Percentiles rank a stretch among this genome's conserved stretches.
These are phyloP conservation scores for Chaenogobius annularis DNA, from an alignment of 2,113 vertebrate genomes.

Conservation along the genomic window DNA sequence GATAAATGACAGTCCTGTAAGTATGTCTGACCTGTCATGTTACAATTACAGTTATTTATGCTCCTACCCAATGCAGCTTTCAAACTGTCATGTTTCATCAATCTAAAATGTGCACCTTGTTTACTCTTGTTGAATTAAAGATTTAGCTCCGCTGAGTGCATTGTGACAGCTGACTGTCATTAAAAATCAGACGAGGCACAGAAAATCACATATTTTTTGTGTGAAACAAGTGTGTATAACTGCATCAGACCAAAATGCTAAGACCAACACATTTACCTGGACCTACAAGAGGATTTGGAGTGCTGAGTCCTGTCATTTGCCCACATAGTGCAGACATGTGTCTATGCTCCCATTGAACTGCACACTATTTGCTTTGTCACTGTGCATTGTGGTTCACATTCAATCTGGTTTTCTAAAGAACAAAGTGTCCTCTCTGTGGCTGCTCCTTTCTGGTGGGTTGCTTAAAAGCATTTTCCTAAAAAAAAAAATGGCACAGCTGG, in stretches of 20 bases:
- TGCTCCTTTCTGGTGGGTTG: constrained; percentile 19
- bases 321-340: constrained; percentile 40
- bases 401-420: constrained; percentile 46
- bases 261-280: constrained; percentile 39
- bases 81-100: constrained; percentile 25
- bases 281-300: constrained; percentile 36
- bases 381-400: constrained; percentile 40
- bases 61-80: constrained; percentile 15
- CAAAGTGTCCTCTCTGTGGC: constrained; percentile 38
- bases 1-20: constrained; percentile 32
- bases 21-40: constrained; percentile 9
- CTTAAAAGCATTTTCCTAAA: constrained; percentile 25
- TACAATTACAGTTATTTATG: constrained; percentile 38
- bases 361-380: constrained; percentile 37
- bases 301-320: constrained; percentile 45
- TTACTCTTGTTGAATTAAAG: constrained; percentile 24
- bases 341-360: constrained; percentile 37
- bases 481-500: neutral
- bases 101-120: constrained; percentile 33
- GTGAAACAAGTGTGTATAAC: constrained; percentile 48
- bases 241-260: constrained; percentile 26
- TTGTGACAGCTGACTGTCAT: constrained; percentile 28
- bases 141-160: constrained; percentile 22
- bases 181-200: constrained; percentile 46
- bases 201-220: constrained; percentile 38